Base-by-base conservation (phyloP, 2,113 vertebrate genomes). In the Microtus richardsoni region DNA sequence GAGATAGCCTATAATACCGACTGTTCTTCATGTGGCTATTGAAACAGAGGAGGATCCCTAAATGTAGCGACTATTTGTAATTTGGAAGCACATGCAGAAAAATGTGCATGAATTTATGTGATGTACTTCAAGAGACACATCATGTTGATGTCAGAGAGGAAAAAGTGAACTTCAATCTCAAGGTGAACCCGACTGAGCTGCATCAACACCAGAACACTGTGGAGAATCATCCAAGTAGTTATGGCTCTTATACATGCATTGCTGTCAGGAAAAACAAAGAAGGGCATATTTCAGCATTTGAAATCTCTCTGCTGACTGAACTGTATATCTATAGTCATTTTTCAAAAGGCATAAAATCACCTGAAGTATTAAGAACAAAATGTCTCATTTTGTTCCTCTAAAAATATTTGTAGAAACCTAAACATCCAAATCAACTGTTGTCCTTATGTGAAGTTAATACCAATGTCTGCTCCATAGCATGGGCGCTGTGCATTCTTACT, bases 281-380 rank as follows among this genome's bases (percentile, higher is more conserved):
- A 91, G 60, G 80, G 21, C 47, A 75, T 92, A 93, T 90, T 95
- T 93, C 74, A 92, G 68, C 58, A 82, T 88, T 95, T 95, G 71
- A 93, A 93, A 96, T 93, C 19, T 41, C 77, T 96, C 39, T 47
- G 66, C 68, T 97, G 82, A 97, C 60, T 91, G 79, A 95, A 83
- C 36, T 94, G 54, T 91, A 95, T 96, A 95, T 84, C 89, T 85
- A 24, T 78, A 91, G 86, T 91, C 70, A 83, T 94, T 95, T 97
- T 89, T 95, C 88, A 97, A 95, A 96, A 93, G 62, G 39, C 79
- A 91, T 84, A 94, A 80, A 93, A 86, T 94, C 89, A 91, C 17
- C 89, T 79, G 54, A 96, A 88, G 14, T 95, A 91, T 84, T 95
- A 87, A 92, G 93, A 89, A 93, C 49, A 90, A 92, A 95, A 95